Evolutionary conservation across 2,888 invertebrate species (phyloP).

Genomic region (Lampropteryx suffumata): DNA sequence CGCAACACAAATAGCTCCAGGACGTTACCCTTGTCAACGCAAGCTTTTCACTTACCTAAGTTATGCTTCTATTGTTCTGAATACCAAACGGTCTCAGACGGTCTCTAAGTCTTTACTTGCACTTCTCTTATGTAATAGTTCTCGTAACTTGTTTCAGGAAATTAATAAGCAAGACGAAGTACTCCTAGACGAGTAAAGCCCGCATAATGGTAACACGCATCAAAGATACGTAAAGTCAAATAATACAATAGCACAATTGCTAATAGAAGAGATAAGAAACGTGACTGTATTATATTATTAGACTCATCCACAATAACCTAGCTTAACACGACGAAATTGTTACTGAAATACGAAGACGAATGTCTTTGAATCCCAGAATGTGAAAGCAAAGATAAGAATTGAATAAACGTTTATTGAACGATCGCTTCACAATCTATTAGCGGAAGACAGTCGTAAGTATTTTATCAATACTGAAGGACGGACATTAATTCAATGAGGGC

Average conservation of each 20-base stretch:
- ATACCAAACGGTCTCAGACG: slow-evolving; percentile 44
- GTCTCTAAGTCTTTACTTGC: slow-evolving; percentile 31
- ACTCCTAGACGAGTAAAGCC: slow-evolving; percentile 33
- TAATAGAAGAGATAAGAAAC: too few species aligned
- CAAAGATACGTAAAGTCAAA: slow-evolving; percentile 57
- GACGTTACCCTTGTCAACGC: slow-evolving; percentile 69
- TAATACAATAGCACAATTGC: too few species aligned
- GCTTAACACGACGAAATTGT: slow-evolving; percentile 1
- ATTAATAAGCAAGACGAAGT: slow-evolving; percentile 14
- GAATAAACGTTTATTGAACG: slow-evolving; percentile 29
- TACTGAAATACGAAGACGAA: slow-evolving; percentile 19
- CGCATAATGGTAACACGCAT: slow-evolving; percentile 49
- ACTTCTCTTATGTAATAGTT: slow-evolving; percentile 2
- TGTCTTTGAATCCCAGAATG: slow-evolving; percentile 17
- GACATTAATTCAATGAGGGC: slow-evolving; percentile 64
- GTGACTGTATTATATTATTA: too few species aligned
- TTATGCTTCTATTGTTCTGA: slow-evolving; percentile 65
- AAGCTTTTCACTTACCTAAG: slow-evolving; percentile 66
- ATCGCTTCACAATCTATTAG: slow-evolving; percentile 48
- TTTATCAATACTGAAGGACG: slow-evolving; percentile 54
- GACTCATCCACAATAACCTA: not conserved
- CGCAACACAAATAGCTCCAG: slow-evolving; percentile 59
- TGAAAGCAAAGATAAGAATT: slow-evolving; percentile 32
- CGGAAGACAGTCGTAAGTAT: slow-evolving; percentile 51
- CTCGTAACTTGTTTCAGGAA: slow-evolving; percentile 16